A percentile compares a stretch with the other conserved stretches of the same genome.
phyloP scores from a whole-genome alignment of 1,140 invertebrate species.

The Odontomachus brunneus region DNA sequence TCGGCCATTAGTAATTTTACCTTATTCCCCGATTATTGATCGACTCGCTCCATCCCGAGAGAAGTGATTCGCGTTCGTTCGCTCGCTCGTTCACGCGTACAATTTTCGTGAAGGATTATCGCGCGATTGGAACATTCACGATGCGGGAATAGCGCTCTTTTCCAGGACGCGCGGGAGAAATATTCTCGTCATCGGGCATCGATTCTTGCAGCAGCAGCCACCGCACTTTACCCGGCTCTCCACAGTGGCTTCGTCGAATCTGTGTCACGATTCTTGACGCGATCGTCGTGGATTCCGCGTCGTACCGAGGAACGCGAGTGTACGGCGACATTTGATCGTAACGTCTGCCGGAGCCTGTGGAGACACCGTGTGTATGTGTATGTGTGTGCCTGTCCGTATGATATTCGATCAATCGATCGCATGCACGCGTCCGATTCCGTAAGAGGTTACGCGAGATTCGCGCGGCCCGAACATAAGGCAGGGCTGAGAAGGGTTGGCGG shows the following conservation, averaged over 20 bases:
- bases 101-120: slow-evolving; percentile 33
- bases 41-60: slow-evolving; percentile 10
- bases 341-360: background rate
- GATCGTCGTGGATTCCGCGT: slow-evolving; percentile 24
- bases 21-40: background rate
- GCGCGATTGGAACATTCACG: slow-evolving; percentile 3
- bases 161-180: slow-evolving; percentile 9
- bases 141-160: slow-evolving; percentile 20
- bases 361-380: slow-evolving; percentile 14
- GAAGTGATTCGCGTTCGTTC: slow-evolving; percentile 4
- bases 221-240: slow-evolving; percentile 13
- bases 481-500: background rate
- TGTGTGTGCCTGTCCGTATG: too few species aligned
- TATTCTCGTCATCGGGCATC: slow-evolving; percentile 4
- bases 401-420: slow-evolving; percentile 71
- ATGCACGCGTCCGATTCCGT: slow-evolving; percentile 9
- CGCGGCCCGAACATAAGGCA: slow-evolving; percentile 1
- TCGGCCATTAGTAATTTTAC: too few species aligned
- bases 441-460: slow-evolving; percentile 27
- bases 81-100: too few species aligned
- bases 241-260: slow-evolving; percentile 33
- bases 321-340: slow-evolving; percentile 33
- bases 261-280: slow-evolving; percentile 31
- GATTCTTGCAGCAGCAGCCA: slow-evolving; percentile 5
- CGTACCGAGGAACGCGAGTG: slow-evolving; percentile 16